Conservation (phyloP, 2,888 invertebrate genomes). For the Sepiola atlantica region DNA sequence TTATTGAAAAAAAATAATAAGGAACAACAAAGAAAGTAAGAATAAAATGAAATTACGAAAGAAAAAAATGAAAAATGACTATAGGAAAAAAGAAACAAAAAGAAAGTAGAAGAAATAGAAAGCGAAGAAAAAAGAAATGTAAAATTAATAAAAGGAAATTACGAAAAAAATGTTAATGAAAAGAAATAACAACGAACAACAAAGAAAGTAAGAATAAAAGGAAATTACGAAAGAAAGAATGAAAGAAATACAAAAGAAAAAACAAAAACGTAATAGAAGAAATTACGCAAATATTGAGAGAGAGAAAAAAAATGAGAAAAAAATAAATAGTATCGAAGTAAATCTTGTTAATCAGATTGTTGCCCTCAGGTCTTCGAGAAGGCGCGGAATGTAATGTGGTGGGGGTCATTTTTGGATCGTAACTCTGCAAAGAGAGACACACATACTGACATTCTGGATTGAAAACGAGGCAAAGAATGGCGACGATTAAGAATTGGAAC, state of each 20-base stretch:
- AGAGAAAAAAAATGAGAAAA: background rate
- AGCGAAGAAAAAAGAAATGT: background rate
- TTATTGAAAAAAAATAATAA: background rate
- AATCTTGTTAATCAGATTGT: background rate
- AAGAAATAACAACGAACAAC: background rate
- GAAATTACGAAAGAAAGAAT: background rate
- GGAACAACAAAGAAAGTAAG: too few species aligned
- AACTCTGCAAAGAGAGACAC: background rate
- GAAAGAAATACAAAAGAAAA: too few species aligned
- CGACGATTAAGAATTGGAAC: background rate
- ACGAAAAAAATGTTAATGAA: background rate
- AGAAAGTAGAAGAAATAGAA: too few species aligned
- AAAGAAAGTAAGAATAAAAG: background rate
- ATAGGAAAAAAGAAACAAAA: background rate
- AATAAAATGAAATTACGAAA: background rate
- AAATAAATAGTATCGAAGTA: background rate
- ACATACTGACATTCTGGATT: background rate
- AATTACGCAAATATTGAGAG: background rate
- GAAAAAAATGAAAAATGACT: too few species aligned
- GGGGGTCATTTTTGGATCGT: background rate
- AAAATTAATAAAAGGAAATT: too few species aligned
- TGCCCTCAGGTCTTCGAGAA: background rate
- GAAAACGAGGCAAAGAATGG: background rate
- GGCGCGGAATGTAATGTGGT: background rate
- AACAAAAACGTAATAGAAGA: background rate